Evolutionary conservation across 1,140 invertebrate genomes (phyloP).

Genomic region (Dinothrombium tinctorium): DNA sequence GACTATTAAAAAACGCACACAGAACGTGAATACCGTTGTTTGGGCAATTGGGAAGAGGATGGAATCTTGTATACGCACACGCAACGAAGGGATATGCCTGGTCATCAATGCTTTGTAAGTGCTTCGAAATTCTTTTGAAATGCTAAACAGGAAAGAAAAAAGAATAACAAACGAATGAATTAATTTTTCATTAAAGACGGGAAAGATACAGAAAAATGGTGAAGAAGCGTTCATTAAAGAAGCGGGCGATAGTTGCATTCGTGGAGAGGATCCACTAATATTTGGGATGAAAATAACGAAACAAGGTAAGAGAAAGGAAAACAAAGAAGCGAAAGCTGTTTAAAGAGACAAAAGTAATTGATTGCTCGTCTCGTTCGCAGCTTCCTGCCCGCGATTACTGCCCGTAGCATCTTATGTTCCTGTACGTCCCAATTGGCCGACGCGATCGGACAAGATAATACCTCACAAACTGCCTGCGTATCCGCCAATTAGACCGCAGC

Average conservation of each 20-base stretch:
- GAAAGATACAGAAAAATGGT: constrained; percentile 33
- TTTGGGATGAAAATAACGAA: constrained; percentile 39
- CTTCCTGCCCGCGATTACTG: constrained; percentile 12
- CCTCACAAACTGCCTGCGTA: constrained; percentile 3
- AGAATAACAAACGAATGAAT: neutral
- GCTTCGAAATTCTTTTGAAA: neutral
- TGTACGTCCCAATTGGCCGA: neutral
- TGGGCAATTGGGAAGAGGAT: constrained; percentile 42
- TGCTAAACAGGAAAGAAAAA: neutral
- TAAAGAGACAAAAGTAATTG: neutral
- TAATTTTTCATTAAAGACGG: constrained; percentile 20
- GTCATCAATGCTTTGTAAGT: constrained; percentile 38
- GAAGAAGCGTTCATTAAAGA: constrained; percentile 39
- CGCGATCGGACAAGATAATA: no score
- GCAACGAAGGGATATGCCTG: constrained; percentile 34
- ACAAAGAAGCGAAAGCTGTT: neutral
- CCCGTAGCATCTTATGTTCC: constrained; percentile 11
- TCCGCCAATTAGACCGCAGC: neutral
- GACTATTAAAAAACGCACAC: neutral
- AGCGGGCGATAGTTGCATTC: constrained; percentile 39
- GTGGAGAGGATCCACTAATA: constrained; percentile 32
- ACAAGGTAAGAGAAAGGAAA: constrained; percentile 19
- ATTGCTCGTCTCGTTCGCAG: constrained; percentile 3
- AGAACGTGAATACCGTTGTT: constrained; percentile 41
- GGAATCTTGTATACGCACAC: constrained; percentile 42